These are phyloP conservation scores for Cyprinodon diabolis DNA, from an alignment of 2,797 vertebrate genomes.

Conservation along the genomic window DNA sequence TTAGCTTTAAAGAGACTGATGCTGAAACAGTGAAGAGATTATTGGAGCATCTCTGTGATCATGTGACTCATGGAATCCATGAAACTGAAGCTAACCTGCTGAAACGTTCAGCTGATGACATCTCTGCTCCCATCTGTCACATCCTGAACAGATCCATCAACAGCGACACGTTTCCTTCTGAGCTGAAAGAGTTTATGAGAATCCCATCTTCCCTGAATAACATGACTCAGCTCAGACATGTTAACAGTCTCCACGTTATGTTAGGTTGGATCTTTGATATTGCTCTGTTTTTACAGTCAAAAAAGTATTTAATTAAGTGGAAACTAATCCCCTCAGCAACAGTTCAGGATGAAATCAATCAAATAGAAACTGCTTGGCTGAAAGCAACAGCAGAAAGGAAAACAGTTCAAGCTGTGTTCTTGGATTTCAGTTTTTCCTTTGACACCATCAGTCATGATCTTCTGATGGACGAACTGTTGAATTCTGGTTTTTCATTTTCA, in stretches of 20 bases:
- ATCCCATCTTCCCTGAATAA: not conserved
- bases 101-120: not conserved
- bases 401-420: not conserved
- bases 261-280: not conserved
- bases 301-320: not conserved
- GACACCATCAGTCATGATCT: not conserved
- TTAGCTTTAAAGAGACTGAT: not conserved
- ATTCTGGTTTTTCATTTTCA: not conserved
- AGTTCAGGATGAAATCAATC: not conserved
- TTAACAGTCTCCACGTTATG: not conserved
- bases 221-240: too few relatives aligned
- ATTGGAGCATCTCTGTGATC: not conserved
- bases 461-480: not conserved
- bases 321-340: not conserved
- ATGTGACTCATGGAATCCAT: not conserved
- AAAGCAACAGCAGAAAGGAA: too few relatives aligned
- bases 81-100: not conserved
- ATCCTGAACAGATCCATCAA: not conserved
- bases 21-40: not conserved
- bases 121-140: not conserved
- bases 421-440: not conserved
- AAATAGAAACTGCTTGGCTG: too few relatives aligned
- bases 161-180: rapidly evolving
- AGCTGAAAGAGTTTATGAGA: not conserved
- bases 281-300: not conserved